phyloP scores from a whole-genome alignment of 1,140 invertebrate genomes.

The Tribolium madens region DNA sequence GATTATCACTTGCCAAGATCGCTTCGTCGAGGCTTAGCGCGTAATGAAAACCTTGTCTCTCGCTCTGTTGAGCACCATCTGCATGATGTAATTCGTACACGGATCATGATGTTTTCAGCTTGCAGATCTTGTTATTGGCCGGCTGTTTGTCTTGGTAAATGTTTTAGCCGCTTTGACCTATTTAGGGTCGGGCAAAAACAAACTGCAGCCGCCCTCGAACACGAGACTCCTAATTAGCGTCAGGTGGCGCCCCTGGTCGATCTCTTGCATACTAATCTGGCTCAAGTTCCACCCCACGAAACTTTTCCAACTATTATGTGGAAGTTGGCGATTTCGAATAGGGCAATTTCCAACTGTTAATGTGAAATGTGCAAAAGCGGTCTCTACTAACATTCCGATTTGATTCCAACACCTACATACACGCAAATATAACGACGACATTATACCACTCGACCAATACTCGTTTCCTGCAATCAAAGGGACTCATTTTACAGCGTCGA shows the following conservation, averaged over 20 bases:
- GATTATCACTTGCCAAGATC: conserved; percentile 26
- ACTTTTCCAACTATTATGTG: conserved; percentile 10
- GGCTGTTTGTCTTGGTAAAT: conserved; percentile 43
- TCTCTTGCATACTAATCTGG: conserved; percentile 12
- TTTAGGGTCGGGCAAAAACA: conserved; percentile 47
- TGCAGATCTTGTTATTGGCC: conserved; percentile 22
- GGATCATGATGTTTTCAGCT: conserved; percentile 26
- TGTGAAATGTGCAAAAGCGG: conserved; percentile 5
- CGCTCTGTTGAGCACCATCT: conserved; percentile 18
- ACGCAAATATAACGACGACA: conserved; percentile 27
- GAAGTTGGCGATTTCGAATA: conserved; percentile 12
- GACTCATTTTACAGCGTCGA: conserved; percentile 20
- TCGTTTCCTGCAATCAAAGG: conserved; percentile 33
- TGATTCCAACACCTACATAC: conserved; percentile 13
- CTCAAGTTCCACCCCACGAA: neutral
- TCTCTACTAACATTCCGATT: conserved; percentile 8
- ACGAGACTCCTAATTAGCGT: conserved; percentile 41
- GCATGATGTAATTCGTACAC: conserved; percentile 13
- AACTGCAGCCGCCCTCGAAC: conserved; percentile 42
- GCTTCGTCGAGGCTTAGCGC: conserved; percentile 19
- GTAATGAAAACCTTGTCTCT: conserved; percentile 26
- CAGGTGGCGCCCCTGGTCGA: conserved; percentile 30
- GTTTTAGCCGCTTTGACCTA: conserved; percentile 38
- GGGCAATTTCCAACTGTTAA: conserved; percentile 34
- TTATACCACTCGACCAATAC: conserved; percentile 28